Evolutionary conservation across 2,888 invertebrate species (phyloP).

Genomic region (Dusona sp.): DNA sequence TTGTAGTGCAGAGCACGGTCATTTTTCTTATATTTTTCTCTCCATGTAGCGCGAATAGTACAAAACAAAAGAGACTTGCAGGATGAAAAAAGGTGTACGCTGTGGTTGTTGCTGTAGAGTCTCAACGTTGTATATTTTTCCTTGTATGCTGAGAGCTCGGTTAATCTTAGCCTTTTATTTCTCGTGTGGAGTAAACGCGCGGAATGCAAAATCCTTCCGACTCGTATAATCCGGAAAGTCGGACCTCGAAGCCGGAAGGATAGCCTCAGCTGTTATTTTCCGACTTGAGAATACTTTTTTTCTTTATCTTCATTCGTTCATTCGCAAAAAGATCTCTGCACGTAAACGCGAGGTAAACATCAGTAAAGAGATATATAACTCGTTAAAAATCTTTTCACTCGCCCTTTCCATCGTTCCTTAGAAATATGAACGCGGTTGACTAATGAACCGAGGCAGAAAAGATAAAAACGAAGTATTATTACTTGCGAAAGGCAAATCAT

Average conservation of each 20-base stretch:
- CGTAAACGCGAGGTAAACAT: neutral
- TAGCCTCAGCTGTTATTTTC: conserved; percentile 13
- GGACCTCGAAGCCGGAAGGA: conserved; percentile 31
- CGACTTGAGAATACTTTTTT: conserved; percentile 6
- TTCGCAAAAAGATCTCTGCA: neutral
- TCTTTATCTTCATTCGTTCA: neutral
- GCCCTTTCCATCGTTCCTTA: neutral
- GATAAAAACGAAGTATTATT: neutral
- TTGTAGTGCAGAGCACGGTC: too few relatives aligned
- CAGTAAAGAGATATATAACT: neutral
- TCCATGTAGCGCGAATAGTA: too few relatives aligned
- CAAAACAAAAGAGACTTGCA: neutral
- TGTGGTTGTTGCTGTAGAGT: neutral
- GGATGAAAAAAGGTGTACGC: neutral
- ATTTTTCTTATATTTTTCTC: too few relatives aligned
- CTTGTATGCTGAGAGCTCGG: conserved; percentile 30
- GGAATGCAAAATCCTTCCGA: conserved; percentile 68
- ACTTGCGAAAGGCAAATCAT: neutral
- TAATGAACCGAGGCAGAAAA: neutral
- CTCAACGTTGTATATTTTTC: conserved; percentile 8
- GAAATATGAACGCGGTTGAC: neutral
- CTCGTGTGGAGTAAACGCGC: conserved; percentile 71
- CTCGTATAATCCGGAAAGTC: conserved; percentile 71
- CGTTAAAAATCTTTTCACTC: conserved; percentile 6
- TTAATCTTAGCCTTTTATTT: conserved; percentile 73